phyloP scores from a whole-genome alignment of 1,140 invertebrate genomes.

The Hetaerina americana region DNA sequence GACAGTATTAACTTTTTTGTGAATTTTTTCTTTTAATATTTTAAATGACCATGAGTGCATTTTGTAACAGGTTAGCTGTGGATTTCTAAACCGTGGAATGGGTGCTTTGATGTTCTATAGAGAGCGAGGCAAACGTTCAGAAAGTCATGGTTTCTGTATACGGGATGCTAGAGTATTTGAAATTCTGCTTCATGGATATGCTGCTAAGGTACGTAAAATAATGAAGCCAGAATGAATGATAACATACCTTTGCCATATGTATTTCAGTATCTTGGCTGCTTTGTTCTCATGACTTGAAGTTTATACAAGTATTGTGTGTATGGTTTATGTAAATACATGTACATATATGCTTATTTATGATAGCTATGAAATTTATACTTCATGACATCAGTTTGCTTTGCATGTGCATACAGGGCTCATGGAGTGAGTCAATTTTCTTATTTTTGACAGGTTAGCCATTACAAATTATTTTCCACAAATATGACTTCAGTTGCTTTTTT shows the following conservation, averaged over 20 bases:
- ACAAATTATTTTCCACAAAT: too few species aligned
- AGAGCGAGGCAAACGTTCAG: constrained; percentile 26
- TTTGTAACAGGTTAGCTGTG: constrained; percentile 13
- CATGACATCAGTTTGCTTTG: too few species aligned
- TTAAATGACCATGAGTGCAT: too few species aligned
- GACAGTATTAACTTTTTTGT: too few species aligned
- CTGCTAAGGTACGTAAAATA: constrained; percentile 26
- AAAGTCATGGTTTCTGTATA: constrained; percentile 22
- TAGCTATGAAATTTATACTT: not conserved
- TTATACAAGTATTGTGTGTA: not conserved
- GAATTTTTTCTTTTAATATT: too few species aligned
- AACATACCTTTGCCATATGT: not conserved
- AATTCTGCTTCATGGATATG: constrained; percentile 48
- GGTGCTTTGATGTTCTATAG: constrained; percentile 45
- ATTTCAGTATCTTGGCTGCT: not conserved
- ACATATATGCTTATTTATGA: not conserved
- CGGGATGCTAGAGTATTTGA: constrained; percentile 45
- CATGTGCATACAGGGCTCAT: too few species aligned
- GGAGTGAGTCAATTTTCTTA: too few species aligned
- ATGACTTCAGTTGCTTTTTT: too few species aligned
- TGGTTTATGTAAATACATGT: not conserved
- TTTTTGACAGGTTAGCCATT: too few species aligned
- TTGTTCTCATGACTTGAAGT: not conserved
- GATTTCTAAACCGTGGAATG: constrained; percentile 13
- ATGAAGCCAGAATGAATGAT: too few species aligned